Conservation (phyloP, 2,888 invertebrate species). For the Diadegma fenestrale region DNA sequence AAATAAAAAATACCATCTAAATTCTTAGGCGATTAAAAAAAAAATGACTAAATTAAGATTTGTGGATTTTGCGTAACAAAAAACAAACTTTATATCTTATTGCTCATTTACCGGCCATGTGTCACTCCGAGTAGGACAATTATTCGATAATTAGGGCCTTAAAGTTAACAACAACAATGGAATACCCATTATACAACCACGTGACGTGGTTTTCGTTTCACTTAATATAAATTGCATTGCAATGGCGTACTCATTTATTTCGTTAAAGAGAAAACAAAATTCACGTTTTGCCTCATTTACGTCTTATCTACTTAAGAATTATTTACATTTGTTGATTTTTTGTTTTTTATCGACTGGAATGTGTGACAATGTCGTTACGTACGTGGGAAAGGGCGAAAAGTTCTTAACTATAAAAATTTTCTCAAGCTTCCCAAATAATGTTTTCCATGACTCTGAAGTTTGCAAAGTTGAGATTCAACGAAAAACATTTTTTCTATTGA, state of each 20-base stretch:
- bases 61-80: background rate
- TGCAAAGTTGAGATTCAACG: too few relatives aligned
- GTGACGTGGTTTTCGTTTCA: conserved; percentile 66
- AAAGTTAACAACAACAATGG: conserved; percentile 24
- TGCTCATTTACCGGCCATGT: conserved; percentile 72
- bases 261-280: conserved; percentile 32
- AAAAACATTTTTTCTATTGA: too few relatives aligned
- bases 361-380: conserved; percentile 53
- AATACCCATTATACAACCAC: conserved; percentile 54
- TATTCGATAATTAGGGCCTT: conserved; percentile 9
- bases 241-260: conserved; percentile 76
- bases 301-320: conserved; percentile 42
- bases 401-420: conserved; percentile 1
- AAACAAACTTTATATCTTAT: conserved; percentile 49
- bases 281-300: conserved; percentile 13
- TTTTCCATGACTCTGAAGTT: too few relatives aligned
- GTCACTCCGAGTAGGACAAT: conserved; percentile 43
- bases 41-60: conserved; percentile 47
- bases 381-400: conserved; percentile 14
- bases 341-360: conserved; percentile 58
- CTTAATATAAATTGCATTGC: conserved; percentile 81
- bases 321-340: conserved; percentile 61
- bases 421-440: background rate
- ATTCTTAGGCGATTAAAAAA: conserved; percentile 40
- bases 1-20: conserved; percentile 28